Base-by-base conservation (phyloP, 2,888 invertebrate genomes). In the Ganaspis brasiliensis region DNA sequence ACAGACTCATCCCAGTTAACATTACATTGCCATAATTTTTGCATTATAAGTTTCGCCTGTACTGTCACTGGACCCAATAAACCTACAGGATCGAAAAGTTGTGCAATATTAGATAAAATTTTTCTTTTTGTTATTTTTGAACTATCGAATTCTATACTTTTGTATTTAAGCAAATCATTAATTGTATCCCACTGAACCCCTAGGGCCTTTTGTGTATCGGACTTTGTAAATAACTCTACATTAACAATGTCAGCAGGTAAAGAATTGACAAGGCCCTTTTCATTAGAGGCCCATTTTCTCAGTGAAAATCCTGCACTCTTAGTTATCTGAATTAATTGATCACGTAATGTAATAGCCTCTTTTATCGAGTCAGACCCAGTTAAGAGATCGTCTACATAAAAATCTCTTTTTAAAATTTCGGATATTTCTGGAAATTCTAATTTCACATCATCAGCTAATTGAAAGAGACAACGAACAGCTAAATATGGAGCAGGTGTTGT, bases 1-100 rank as follows among this genome's bases (percentile, higher is more conserved):
- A 83, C 71, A 0, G 80, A 78, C 55, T 83, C 82, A 24, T 84
- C 82, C 82, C 82, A 84, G 0, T 72, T 59, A 3, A 81, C 2
- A 26, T 81, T 73, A 0, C 21, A 14, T 26, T 72, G 75, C 83
- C 83, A 82, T 5, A 72, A 72, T 0, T 77, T 55, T 49, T 83
- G 81, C 52, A 81, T 76, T 5, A 83, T 45, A 0, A 70, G 61
- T 56, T 84, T 82, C 0, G 81, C 82, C 3, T 24, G 16, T 0
- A 82, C 26, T 1, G 82, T 72, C 1, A 83, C 73, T 3, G 83
- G 81, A 37, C 76, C 75, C 0, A 83, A 26, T 26, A 83, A 71
- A 1, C 83, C 79, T 5, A 82, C 72, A 0, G 49, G 49, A 49
- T 49, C 49, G 0, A 16, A 49, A 5, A 16, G 1, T 16, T 49